Conservation (phyloP, 2,888 invertebrate species). For the Zonitis immaculata region DNA sequence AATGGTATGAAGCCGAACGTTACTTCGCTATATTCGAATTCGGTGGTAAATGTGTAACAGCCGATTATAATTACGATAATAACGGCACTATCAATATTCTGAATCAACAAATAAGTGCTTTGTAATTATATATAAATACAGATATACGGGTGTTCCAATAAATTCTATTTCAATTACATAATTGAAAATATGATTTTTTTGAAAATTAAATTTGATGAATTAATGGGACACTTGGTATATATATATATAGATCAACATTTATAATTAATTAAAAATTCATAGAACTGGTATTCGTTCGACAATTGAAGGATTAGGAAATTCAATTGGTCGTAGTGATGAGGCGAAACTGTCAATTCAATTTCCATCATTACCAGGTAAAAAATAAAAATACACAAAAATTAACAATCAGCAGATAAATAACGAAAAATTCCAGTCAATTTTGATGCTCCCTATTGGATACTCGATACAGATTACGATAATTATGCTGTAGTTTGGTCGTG, state of each 20-base stretch:
- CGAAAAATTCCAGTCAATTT: slow-evolving; percentile 43
- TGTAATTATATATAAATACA: slow-evolving; percentile 43
- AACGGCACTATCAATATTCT: slow-evolving; percentile 47
- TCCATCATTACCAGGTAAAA: slow-evolving; percentile 56
- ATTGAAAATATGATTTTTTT: too few species aligned
- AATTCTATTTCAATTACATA: not conserved
- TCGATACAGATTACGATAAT: slow-evolving; percentile 59
- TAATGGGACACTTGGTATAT: not conserved
- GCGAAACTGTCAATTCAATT: slow-evolving; percentile 61
- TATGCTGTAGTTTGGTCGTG: slow-evolving; percentile 64
- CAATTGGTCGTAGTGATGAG: slow-evolving; percentile 52
- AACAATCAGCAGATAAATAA: slow-evolving; percentile 13
- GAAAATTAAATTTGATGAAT: too few species aligned
- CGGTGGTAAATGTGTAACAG: slow-evolving; percentile 69
- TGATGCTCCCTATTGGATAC: slow-evolving; percentile 59
- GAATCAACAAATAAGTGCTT: slow-evolving; percentile 47
- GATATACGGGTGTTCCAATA: not conserved
- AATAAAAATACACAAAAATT: slow-evolving; percentile 28
- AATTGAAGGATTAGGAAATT: slow-evolving; percentile 56
- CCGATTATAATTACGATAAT: slow-evolving; percentile 55
- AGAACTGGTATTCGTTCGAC: slow-evolving; percentile 56
- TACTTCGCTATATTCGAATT: slow-evolving; percentile 73
- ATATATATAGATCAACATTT: not conserved
- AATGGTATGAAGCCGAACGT: slow-evolving; percentile 73
- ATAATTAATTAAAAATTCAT: slow-evolving; percentile 22